Percentiles rank a stretch among this genome's conserved stretches.
These are phyloP conservation scores for Diadophis punctatus DNA, from an alignment of 2,113 vertebrate species.

Conservation along the genomic window DNA sequence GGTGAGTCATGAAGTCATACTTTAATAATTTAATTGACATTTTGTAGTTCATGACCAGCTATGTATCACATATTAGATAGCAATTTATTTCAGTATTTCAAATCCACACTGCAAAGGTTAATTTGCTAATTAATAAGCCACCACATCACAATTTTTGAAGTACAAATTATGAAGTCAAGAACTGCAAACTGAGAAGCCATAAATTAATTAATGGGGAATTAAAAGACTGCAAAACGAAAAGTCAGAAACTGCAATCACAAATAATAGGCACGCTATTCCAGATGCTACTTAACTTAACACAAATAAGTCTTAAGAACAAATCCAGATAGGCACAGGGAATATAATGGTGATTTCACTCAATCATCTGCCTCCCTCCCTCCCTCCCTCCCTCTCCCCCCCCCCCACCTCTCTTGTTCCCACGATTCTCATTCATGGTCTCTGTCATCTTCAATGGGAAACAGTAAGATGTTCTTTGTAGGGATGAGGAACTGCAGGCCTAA, in stretches of 20 bases:
- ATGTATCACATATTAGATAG: constrained; percentile 14
- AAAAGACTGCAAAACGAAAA: constrained; percentile 20
- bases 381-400: neutral
- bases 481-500: neutral
- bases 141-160: constrained; percentile 27
- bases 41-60: constrained; percentile 19
- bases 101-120: constrained; percentile 17
- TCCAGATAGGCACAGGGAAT: neutral
- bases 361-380: neutral
- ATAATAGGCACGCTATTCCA: constrained; percentile 13
- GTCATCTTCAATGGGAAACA: neutral
- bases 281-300: constrained; percentile 3
- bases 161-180: constrained; percentile 35
- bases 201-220: constrained; percentile 35
- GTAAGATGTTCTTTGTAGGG: neutral
- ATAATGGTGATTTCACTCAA: neutral
- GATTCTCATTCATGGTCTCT: neutral
- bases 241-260: constrained; percentile 14
- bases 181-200: constrained; percentile 18
- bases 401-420: neutral
- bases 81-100: constrained; percentile 16
- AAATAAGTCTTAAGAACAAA: neutral
- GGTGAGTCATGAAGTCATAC: neutral
- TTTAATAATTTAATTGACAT: constrained; percentile 6
- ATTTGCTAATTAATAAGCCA: constrained; percentile 24